Evolutionary conservation across 2,797 vertebrate genomes (phyloP).

Genomic region (Girardinus metallicus): DNA sequence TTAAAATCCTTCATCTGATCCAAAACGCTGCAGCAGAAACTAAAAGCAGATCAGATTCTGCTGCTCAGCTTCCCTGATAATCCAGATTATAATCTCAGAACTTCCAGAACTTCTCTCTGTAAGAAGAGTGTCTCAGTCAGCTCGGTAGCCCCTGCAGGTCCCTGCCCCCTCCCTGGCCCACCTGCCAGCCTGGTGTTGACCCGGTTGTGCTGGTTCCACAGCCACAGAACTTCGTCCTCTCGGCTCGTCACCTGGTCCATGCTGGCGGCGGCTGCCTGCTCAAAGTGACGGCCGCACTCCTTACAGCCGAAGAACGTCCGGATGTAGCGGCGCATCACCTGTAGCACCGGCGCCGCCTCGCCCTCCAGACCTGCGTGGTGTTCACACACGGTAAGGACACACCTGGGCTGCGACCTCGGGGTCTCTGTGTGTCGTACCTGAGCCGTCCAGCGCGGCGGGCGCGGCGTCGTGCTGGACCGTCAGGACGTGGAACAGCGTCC

Average conservation of each 20-base stretch:
- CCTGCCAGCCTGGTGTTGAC: slow-evolving; percentile 91
- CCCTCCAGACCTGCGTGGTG: slow-evolving; percentile 80
- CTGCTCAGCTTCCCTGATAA: no score
- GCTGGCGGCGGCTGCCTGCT: slow-evolving; percentile 83
- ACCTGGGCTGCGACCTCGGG: background rate
- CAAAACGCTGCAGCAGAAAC: no score
- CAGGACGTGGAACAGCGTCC: slow-evolving; percentile 92
- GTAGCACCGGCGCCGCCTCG: slow-evolving; percentile 81
- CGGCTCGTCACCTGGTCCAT: slow-evolving; percentile 76
- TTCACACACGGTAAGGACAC: background rate
- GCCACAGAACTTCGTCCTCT: slow-evolving; percentile 89
- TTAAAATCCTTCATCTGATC: no score
- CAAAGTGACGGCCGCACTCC: slow-evolving; percentile 90
- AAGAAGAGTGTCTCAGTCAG: no score
- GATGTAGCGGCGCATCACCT: slow-evolving; percentile 87
- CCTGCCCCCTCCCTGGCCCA: slow-evolving; percentile 40
- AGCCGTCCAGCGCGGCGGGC: slow-evolving; percentile 82
- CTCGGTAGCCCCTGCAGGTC: no score
- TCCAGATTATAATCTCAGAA: no score
- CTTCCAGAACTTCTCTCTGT: no score
- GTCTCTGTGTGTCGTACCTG: slow-evolving; percentile 74
- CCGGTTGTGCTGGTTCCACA: slow-evolving; percentile 92
- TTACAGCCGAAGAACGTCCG: slow-evolving; percentile 90
- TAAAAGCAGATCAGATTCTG: no score
- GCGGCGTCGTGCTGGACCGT: slow-evolving; percentile 83